These are phyloP conservation scores for Echiichthys vipera DNA, from an alignment of 2,797 vertebrate species.

Conservation along the genomic window DNA sequence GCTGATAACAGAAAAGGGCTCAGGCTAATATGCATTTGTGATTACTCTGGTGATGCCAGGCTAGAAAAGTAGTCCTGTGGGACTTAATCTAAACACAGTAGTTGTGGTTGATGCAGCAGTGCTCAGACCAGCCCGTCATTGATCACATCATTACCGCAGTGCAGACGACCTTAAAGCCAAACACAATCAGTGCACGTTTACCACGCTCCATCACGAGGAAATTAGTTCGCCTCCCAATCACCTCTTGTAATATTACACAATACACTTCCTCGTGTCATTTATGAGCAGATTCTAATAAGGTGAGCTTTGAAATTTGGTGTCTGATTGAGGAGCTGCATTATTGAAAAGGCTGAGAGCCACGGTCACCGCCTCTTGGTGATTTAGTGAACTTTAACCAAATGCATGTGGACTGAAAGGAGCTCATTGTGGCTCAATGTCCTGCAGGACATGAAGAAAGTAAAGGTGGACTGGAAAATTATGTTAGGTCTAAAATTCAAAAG, in stretches of 20 bases:
- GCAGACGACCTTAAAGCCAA: background rate
- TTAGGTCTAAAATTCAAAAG: background rate
- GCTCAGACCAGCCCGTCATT: background rate
- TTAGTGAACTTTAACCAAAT: background rate
- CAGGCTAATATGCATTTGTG: too few species aligned
- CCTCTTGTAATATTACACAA: background rate
- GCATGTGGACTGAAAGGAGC: background rate
- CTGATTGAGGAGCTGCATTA: background rate
- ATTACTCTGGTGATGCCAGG: too few species aligned
- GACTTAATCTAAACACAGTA: background rate
- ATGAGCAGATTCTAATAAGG: background rate
- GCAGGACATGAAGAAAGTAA: background rate
- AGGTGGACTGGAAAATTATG: background rate
- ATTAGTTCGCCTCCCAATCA: background rate
- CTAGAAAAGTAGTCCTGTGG: too few species aligned
- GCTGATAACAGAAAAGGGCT: too few species aligned
- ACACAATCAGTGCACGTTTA: background rate
- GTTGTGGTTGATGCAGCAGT: background rate
- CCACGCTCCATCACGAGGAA: background rate
- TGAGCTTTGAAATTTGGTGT: slow-evolving; percentile 2
- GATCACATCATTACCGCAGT: background rate
- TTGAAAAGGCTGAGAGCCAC: background rate
- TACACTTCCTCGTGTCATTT: background rate
- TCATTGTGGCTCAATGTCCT: too few species aligned
- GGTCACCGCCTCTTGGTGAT: background rate